These are phyloP conservation scores for Dendrocopos noguchii DNA, from an alignment of 2,113 vertebrate species.

Conservation along the genomic window DNA sequence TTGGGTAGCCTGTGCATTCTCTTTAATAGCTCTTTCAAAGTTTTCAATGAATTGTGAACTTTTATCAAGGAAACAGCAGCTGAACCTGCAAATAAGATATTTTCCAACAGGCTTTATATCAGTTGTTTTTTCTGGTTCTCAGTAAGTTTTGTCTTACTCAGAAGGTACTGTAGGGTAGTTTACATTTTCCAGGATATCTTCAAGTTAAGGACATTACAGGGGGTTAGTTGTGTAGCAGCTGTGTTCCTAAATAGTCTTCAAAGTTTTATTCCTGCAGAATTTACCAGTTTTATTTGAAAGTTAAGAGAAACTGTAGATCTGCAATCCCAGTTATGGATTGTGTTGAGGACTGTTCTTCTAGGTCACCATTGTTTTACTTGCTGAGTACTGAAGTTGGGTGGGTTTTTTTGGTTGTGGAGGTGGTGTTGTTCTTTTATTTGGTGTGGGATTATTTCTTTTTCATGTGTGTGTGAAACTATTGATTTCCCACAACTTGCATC, in stretches of 20 bases:
- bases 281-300: neutral
- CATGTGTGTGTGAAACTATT: too few relatives aligned
- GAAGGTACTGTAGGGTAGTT: neutral
- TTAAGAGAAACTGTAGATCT: neutral
- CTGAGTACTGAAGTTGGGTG: neutral
- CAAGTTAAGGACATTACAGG: neutral
- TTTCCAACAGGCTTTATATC: neutral
- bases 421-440: neutral
- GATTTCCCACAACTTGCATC: too few relatives aligned
- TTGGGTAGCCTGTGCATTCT: neutral
- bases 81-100: neutral
- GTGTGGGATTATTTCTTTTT: neutral
- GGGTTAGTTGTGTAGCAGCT: neutral
- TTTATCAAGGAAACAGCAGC: neutral
- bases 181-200: neutral
- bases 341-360: neutral
- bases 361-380: neutral
- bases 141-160: neutral
- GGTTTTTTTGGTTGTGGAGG: neutral
- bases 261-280: neutral
- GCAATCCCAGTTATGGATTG: neutral
- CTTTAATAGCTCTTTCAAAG: neutral
- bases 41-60: neutral
- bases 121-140: neutral
- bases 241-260: neutral